Evolutionary conservation across 2,888 invertebrate species (phyloP).

Genomic region (Choristoneura rosaceana): DNA sequence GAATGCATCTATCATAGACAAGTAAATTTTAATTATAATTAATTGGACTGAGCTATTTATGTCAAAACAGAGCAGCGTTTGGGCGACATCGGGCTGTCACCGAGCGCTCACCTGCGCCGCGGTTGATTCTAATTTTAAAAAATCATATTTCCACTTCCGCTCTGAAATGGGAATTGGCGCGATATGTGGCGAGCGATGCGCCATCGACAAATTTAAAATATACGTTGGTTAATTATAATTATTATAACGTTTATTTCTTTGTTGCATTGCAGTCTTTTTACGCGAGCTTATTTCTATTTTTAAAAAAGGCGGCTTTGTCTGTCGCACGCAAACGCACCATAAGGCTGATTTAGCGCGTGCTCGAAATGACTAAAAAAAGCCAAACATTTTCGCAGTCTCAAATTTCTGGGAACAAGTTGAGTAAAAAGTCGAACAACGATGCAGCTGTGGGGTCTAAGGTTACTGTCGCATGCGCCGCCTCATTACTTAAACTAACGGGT

Average conservation of each 20-base stretch:
- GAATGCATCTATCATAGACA: constrained; percentile 22
- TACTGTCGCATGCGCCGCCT: constrained; percentile 68
- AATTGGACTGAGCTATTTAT: constrained; percentile 63
- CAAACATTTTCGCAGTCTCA: constrained; percentile 74
- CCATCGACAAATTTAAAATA: constrained; percentile 43
- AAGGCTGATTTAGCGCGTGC: constrained; percentile 80
- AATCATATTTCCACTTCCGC: constrained; percentile 83
- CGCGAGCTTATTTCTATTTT: neutral
- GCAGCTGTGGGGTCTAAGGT: constrained; percentile 80
- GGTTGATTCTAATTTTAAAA: constrained; percentile 81
- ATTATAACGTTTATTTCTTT: constrained; percentile 10
- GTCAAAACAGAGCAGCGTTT: constrained; percentile 54
- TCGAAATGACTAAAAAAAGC: constrained; percentile 58
- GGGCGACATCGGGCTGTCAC: constrained; percentile 68
- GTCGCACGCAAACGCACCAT: constrained; percentile 71
- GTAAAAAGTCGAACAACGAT: constrained; percentile 63
- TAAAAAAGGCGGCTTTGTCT: constrained; percentile 50
- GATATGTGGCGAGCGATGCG: constrained; percentile 59
- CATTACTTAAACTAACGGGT: constrained; percentile 34
- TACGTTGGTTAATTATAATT: constrained; percentile 7
- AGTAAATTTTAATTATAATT: constrained; percentile 59
- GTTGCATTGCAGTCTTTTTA: neutral
- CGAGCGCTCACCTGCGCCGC: constrained; percentile 77
- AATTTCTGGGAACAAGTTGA: constrained; percentile 69
- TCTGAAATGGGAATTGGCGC: constrained; percentile 81